These are phyloP conservation scores for Neolamprologus toae DNA, from an alignment of 2,113 vertebrate genomes.

Conservation along the genomic window DNA sequence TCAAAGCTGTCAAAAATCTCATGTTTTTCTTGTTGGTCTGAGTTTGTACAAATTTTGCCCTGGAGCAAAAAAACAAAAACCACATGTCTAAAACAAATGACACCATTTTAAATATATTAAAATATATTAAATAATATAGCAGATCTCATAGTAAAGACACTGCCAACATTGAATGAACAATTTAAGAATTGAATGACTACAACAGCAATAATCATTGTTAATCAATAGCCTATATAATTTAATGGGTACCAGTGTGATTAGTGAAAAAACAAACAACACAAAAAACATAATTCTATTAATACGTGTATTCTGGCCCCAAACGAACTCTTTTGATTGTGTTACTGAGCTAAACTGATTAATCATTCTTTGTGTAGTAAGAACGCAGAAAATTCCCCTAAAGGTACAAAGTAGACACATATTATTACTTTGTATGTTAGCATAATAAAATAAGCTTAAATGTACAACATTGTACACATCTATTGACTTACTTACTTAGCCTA, in stretches of 20 bases:
- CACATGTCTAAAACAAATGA: neutral
- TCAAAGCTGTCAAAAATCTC: constrained; percentile 34
- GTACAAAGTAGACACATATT: neutral
- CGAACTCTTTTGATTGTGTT: neutral
- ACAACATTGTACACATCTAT: neutral
- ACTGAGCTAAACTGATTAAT: neutral
- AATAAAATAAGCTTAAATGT: neutral
- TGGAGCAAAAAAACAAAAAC: neutral
- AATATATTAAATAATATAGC: neutral
- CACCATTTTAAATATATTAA: neutral
- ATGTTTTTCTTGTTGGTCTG: neutral
- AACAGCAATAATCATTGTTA: neutral
- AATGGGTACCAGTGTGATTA: neutral
- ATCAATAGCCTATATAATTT: neutral
- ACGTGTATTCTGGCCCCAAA: neutral
- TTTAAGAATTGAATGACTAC: neutral
- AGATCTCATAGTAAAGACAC: neutral
- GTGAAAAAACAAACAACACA: neutral
- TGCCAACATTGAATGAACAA: neutral
- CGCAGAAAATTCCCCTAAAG: neutral
- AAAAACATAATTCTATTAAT: neutral
- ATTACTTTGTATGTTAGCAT: neutral
- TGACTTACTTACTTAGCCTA: neutral
- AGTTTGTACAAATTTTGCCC: neutral
- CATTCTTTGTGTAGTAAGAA: neutral